Evolutionary conservation across 2,797 vertebrate genomes (phyloP).

Genomic region (Lepidocolaptes lacrymiger): DNA sequence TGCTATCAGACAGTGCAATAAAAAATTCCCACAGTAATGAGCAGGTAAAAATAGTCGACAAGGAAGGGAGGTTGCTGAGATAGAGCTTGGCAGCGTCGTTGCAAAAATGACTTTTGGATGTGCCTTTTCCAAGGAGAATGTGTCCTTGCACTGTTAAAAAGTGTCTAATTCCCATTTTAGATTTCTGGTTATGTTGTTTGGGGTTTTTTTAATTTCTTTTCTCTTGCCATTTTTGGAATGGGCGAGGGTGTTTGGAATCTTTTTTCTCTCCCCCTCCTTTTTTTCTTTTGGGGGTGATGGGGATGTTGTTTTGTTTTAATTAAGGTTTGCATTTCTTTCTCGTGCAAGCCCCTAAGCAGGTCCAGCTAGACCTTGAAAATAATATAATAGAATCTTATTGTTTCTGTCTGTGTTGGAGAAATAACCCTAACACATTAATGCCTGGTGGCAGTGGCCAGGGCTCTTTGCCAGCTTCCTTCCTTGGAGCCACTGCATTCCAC

Average conservation of each 20-base stretch:
- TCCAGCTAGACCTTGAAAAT: neutral
- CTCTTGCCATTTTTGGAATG: neutral
- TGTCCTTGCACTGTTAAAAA: neutral
- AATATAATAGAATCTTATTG: neutral
- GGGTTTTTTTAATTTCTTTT: neutral
- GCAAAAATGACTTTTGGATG: neutral
- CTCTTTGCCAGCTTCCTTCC: neutral
- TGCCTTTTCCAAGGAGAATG: neutral
- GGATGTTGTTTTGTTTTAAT: neutral
- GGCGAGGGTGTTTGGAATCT: neutral
- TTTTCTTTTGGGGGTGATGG: no score
- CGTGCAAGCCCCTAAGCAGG: neutral
- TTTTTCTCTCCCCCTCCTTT: fast-evolving
- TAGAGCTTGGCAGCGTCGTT: neutral
- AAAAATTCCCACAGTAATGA: neutral
- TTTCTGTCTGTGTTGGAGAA: neutral
- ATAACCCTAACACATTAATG: neutral
- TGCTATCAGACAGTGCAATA: neutral
- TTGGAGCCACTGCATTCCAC: neutral
- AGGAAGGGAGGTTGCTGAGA: neutral
- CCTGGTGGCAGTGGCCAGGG: neutral
- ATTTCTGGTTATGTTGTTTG: neutral
- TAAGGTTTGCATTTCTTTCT: neutral
- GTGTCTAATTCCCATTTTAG: neutral
- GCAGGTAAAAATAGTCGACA: neutral